phyloP scores from a whole-genome alignment of 2,888 invertebrate species.

The Myopa testacea region DNA sequence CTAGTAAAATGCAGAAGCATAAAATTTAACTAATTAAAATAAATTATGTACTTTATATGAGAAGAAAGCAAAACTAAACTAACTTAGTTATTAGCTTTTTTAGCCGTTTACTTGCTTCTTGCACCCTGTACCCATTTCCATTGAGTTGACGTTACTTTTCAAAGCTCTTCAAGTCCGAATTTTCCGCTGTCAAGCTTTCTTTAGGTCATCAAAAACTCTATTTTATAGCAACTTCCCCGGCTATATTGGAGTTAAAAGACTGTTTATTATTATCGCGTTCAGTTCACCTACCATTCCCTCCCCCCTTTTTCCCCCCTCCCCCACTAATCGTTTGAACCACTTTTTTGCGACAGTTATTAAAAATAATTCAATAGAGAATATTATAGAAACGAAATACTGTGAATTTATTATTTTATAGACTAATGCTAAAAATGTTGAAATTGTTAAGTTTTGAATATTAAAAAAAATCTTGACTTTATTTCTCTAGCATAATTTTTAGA shows the following conservation, averaged over 20 bases:
- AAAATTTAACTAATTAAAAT: background rate
- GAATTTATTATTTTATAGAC: conserved; percentile 43
- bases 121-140: background rate
- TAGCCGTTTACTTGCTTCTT: background rate
- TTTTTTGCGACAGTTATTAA: conserved; percentile 48
- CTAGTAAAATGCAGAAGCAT: conserved; percentile 36
- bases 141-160: background rate
- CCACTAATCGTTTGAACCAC: background rate
- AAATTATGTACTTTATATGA: conserved; percentile 39
- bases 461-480: conserved; percentile 36
- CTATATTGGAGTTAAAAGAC: conserved; percentile 63
- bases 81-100: conserved; percentile 1
- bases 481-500: conserved; percentile 28
- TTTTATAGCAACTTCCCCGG: conserved; percentile 68
- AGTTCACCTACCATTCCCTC: background rate
- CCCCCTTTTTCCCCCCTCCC: too few relatives aligned
- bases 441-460: conserved; percentile 32
- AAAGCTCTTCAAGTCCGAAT: background rate
- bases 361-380: conserved; percentile 44
- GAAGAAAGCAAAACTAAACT: conserved; percentile 16
- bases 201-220: conserved; percentile 53
- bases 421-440: conserved; percentile 52
- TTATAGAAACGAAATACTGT: conserved; percentile 17
- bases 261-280: conserved; percentile 46
- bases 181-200: conserved; percentile 37